Percentiles rank a stretch among this genome's conserved stretches.
phyloP scores from a whole-genome alignment of 2,888 invertebrate species.

The Blastobasis adustella region DNA sequence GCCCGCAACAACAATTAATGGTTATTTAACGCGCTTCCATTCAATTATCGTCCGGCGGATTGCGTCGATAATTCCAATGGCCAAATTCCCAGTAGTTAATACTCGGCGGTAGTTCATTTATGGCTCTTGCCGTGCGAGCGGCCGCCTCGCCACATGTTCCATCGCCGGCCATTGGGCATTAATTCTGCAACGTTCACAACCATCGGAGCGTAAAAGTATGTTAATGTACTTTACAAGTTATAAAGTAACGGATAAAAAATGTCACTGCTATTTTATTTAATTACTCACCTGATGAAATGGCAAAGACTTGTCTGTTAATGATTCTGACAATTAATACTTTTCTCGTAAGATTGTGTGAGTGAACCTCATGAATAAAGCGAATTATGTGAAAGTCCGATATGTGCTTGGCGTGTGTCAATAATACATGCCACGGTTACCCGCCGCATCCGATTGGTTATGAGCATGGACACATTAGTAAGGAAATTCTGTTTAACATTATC shows the following conservation, averaged over 20 bases:
- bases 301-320: constrained; percentile 21
- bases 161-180: constrained; percentile 40
- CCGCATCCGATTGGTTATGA: too few relatives aligned
- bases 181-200: constrained; percentile 50
- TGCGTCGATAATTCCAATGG: constrained; percentile 55
- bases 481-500: neutral
- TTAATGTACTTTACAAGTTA: constrained; percentile 42
- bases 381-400: too few relatives aligned
- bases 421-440: too few relatives aligned
- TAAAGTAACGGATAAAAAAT: constrained; percentile 37
- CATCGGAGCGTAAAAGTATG: constrained; percentile 50
- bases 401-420: too few relatives aligned
- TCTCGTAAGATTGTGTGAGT: too few relatives aligned
- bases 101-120: constrained; percentile 52
- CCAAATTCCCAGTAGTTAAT: constrained; percentile 59
- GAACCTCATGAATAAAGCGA: too few relatives aligned
- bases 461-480: neutral
- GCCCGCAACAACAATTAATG: constrained; percentile 57
- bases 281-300: constrained; percentile 29
- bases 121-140: constrained; percentile 41
- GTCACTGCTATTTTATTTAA: constrained; percentile 35
- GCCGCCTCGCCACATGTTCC: constrained; percentile 40
- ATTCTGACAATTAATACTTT: neutral
- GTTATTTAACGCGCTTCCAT: constrained; percentile 61
- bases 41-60: constrained; percentile 62